phyloP scores from a whole-genome alignment of 1,140 invertebrate genomes.

The Drosophila rufa region DNA sequence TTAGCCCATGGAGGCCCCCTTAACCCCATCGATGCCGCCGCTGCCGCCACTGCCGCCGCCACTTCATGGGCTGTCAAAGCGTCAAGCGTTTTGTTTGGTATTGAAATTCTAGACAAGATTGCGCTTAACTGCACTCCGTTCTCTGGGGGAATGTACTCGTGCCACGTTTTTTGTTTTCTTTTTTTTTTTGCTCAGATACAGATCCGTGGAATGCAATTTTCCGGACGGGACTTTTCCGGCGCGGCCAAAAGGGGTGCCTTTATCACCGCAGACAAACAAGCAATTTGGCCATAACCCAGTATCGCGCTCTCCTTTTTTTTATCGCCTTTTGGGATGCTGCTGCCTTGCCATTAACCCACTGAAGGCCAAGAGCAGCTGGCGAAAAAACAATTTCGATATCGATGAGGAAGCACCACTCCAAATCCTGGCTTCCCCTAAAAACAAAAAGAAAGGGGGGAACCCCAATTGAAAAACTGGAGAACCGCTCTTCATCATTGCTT shows the following conservation, averaged over 20 bases:
- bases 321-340: conserved; percentile 2
- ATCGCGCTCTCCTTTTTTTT: conserved; percentile 1
- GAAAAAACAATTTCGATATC: conserved; percentile 60
- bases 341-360: conserved; percentile 42
- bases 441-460: conserved; percentile 1
- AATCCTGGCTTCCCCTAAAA: conserved; percentile 3
- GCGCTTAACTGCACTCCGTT: conserved; percentile 57
- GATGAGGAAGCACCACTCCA: conserved; percentile 38
- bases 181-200: conserved; percentile 28
- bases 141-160: conserved; percentile 34
- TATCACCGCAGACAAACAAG: conserved; percentile 45
- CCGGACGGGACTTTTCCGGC: conserved; percentile 2
- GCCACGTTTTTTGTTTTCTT: conserved; percentile 10
- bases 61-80: conserved; percentile 58
- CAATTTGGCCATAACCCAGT: conserved; percentile 37
- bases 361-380: conserved; percentile 47
- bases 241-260: background rate
- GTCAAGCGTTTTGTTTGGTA: conserved; percentile 71
- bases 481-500: conserved; percentile 20
- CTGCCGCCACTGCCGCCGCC: background rate
- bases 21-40: background rate
- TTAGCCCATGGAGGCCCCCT: background rate
- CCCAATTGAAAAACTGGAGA: background rate
- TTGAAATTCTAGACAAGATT: conserved; percentile 79
- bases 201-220: conserved; percentile 43